Base-by-base conservation (phyloP, 2,113 vertebrate genomes). In the Plecturocebus donacophilus region DNA sequence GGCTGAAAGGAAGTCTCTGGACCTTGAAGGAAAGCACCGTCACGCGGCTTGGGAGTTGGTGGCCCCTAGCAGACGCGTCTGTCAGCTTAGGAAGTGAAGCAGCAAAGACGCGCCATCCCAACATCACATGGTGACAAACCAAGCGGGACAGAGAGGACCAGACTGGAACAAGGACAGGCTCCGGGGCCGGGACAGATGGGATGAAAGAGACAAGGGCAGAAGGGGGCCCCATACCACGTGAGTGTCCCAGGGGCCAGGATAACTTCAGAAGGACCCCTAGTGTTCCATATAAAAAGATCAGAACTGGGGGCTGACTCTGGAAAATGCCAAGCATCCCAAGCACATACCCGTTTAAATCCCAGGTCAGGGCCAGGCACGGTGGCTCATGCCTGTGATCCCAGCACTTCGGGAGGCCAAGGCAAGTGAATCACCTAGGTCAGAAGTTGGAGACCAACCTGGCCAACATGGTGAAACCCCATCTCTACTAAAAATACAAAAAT, bases 181-280 rank as follows among this genome's bases (percentile, higher is more conserved):
- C 25, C 32, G 45, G n/a, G 61, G 5, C 45, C 1, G 19, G 8
- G 4, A 13, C 12, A 71, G 66, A 58, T 1, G 7, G 73, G 23
- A 87, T 2, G 4, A 61, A 56, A 89, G 82, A 81, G 61, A 68
- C 7, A 27, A 35, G 21, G 21, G 23, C 82, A 83, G 80, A 42
- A 20, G 1, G n/a, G 8, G n/a, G 35, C 61, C 6, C 0, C 0
- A 7, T 2, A 23, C 30, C 23, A 73, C 2, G 0, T 23, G 21
- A 35, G 87, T 12, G 2, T 21, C 9, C 11, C 13, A 8, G 10
- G 52, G 64, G 10, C 38, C 23, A 3, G 40, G 20, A 54, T 2
- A 42, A 70, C 47, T 47, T 64, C 70, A 79, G 54, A 87, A 38
- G 19, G 47, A 42, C 17, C 13, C 27, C 12, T 5, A 76, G 42